Evolutionary conservation across 2,797 vertebrate genomes (phyloP).

Genomic region (Mus minutoides): DNA sequence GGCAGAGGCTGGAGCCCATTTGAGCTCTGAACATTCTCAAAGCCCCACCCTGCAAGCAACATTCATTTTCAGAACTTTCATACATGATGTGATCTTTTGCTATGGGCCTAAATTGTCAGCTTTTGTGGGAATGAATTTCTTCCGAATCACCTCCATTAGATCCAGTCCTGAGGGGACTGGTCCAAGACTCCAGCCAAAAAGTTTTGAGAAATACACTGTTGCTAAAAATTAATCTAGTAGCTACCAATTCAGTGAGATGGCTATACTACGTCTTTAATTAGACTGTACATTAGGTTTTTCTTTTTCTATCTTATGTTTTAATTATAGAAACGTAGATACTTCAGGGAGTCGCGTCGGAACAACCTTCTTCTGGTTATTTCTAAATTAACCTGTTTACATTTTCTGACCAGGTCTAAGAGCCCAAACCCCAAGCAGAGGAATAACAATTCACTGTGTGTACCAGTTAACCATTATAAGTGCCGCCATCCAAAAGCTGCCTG

Average conservation of each 20-base stretch:
- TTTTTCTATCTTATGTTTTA: constrained; percentile 58
- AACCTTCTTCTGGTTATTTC: not conserved
- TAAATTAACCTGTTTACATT: constrained; percentile 49
- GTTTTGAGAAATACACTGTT: not conserved
- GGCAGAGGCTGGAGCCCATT: not conserved
- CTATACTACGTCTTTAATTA: constrained; percentile 1
- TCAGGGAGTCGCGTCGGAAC: not conserved
- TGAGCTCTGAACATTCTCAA: not conserved
- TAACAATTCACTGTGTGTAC: constrained; percentile 47
- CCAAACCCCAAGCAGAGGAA: constrained; percentile 44
- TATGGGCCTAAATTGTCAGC: not conserved
- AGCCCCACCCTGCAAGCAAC: not conserved
- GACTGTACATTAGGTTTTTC: constrained; percentile 30
- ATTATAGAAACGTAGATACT: not conserved
- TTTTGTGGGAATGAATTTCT: constrained; percentile 16
- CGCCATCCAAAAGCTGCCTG: constrained; percentile 43
- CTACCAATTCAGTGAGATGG: not conserved
- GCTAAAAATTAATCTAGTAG: constrained; percentile 60
- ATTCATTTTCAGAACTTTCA: not conserved
- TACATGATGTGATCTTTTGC: not conserved
- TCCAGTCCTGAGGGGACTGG: constrained; percentile 1
- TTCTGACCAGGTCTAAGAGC: constrained; percentile 32
- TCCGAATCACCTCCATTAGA: not conserved
- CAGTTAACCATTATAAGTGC: constrained; percentile 42
- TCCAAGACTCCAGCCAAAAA: constrained; percentile 13